Percentiles rank a stretch among this genome's conserved stretches.
Conservation (phyloP, 2,113 vertebrate species). For the Cyanistes caeruleus region DNA sequence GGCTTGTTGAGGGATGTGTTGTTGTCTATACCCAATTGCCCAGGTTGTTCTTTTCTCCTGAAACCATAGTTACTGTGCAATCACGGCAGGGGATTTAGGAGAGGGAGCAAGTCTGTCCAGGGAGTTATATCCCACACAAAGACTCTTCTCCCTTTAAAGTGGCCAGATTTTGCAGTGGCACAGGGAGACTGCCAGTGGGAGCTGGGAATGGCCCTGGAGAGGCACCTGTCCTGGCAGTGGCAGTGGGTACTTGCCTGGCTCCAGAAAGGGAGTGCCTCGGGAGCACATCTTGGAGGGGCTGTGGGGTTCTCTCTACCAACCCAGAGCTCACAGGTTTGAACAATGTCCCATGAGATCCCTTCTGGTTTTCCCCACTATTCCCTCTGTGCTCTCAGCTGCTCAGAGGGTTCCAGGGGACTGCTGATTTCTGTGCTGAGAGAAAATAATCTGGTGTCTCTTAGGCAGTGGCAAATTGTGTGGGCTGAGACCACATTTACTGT, state of each 20-base stretch:
- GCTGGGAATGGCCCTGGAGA: not conserved
- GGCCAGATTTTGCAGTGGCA: not conserved
- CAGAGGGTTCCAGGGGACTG: not conserved
- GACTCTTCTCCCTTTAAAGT: not conserved
- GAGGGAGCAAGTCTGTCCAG: not conserved
- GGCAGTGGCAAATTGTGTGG: not conserved
- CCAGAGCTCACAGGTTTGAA: fast-evolving
- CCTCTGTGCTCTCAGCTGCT: not conserved
- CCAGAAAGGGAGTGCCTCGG: fast-evolving
- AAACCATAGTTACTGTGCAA: not conserved
- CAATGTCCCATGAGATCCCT: fast-evolving
- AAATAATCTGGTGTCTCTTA: not conserved
- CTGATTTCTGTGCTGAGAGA: not conserved
- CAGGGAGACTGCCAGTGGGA: fast-evolving
- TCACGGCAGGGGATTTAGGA: not conserved
- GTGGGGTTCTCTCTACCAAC: not conserved
- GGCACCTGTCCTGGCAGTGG: fast-evolving
- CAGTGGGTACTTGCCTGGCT: not conserved
- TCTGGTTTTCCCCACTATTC: not conserved
- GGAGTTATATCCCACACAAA: fast-evolving
- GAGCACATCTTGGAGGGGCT: fast-evolving
- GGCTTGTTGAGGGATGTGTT: not conserved
- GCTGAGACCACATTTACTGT: not conserved
- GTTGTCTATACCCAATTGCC: not conserved
- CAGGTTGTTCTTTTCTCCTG: not conserved